These are phyloP conservation scores for Autographa pulchrina DNA, from an alignment of 2,888 invertebrate species.

Conservation along the genomic window DNA sequence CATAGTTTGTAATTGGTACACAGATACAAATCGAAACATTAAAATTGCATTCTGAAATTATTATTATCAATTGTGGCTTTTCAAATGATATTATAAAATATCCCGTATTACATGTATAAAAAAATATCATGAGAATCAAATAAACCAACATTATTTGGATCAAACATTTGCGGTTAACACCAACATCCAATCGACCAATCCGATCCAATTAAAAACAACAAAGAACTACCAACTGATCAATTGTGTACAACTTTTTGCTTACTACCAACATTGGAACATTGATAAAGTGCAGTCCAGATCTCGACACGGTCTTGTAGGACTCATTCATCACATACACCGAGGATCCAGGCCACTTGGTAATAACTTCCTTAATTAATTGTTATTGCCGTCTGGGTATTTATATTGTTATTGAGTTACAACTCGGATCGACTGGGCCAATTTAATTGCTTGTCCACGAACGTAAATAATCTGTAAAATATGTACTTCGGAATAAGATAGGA, in stretches of 20 bases:
- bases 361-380: conserved; percentile 82
- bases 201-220: not conserved
- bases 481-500: not conserved
- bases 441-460: not conserved
- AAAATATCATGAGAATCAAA: not conserved
- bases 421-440: conserved; percentile 26
- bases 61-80: too few species aligned
- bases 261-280: conserved; percentile 9
- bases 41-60: too few species aligned
- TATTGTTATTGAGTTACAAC: conserved; percentile 61
- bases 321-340: conserved; percentile 68
- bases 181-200: not conserved
- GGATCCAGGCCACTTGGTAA: conserved; percentile 63
- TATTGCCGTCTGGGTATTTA: conserved; percentile 70
- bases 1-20: too few species aligned
- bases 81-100: not conserved
- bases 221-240: conserved; percentile 31
- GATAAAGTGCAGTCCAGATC: conserved; percentile 43
- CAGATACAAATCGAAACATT: too few species aligned
- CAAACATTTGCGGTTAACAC: not conserved
- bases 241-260: conserved; percentile 42
- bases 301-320: conserved; percentile 31
- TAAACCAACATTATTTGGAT: not conserved
- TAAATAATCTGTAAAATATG: not conserved
- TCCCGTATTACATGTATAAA: not conserved